Base-by-base conservation (phyloP, 2,113 vertebrate genomes). In the Hylia prasina region DNA sequence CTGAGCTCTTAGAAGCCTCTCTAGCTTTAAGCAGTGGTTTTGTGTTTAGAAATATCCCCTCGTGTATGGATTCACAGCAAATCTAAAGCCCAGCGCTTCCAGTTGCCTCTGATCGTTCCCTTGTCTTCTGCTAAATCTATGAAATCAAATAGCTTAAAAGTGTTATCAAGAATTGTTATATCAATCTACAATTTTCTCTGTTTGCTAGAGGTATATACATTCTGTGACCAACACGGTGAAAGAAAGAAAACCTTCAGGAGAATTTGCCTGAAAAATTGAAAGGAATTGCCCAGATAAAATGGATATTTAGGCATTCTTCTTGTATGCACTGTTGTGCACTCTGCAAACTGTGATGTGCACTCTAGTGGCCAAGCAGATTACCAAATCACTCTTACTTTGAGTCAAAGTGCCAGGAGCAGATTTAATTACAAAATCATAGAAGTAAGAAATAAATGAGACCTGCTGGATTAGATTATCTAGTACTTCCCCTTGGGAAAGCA, bases 381-480 rank as follows among this genome's bases (percentile, higher is more conserved):
- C 76, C 91, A 78, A 60, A 95, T 95, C 85, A 81, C 68, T 93
- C 93, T 82, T 91, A 61, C 61, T 96, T 94, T 85, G n/a, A 91
- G 75, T 96, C 95, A 90, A 70, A 93, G 87, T 94, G 90, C 87
- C 92, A 78, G 66, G 76, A 90, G 81, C 65, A 95, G 90, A 96
- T 96, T 93, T 94, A 95, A 95, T 97, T 96, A 97, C 72, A 90
- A 86, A 95, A 92, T 96, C 86, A 93, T 90, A 95, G 86, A 93
- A 97, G 80, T 87, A 77, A 89, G 88, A 92, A 96, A 94, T 75
- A 92, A 95, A 90, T 83, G 76, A 93, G 90, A 93, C 82, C 71
- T 93, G 72, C 86, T 81, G 76, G 91, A 94, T 97, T 96, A 96
- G 82, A 94, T 96, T 93, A 96, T 68, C 56, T 92, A 37, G 76